Evolutionary conservation across 2,113 vertebrate genomes (phyloP), one percentile per base, ranked within the genome.

Genomic region (Dipodomys ordii): DNA sequence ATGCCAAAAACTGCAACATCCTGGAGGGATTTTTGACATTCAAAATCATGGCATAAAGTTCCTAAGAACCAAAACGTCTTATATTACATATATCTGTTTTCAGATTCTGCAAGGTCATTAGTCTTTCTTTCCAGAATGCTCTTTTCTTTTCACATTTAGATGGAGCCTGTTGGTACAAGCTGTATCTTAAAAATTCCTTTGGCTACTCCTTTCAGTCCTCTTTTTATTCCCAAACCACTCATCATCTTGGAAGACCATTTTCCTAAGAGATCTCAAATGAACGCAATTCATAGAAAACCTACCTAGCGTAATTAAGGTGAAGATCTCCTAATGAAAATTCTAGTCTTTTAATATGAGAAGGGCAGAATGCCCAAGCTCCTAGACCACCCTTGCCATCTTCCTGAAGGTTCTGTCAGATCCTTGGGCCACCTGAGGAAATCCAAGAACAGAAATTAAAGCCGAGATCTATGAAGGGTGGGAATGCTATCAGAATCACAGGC

Each of bases 201-300:
- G 62, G 25, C 18, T 22, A 5, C n/a, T 78, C 22, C 20, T 82
- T 49, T 91, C 11, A 12, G n/a, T 73, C 8, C 23, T 27, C 5
- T 89, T 19, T 86, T 73, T 49, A 35, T 83, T 22, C 10, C 53
- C 18, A 78, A 91, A 25, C 1, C 23, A 53, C 19, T 91, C 25
- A 46, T 76, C 27, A 1, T 83, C 72, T 83, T 44, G 87, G 2
- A 32, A 46, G 46, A 65, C 30, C 89, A 65, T n/a, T 83, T 62
- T 89, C 49, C 46, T 35, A 35, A 81, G 49, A 72, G 32, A 27
- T 74, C n/a, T 88, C 92, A 90, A 2, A 27, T 57, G 9, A 83
- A 11, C 68, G 3, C 8, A 88, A 72, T 88, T 84, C 44, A 35
- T 86, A 35, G 27, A 19, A 69, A 91, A 92, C 15, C 15, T 23